Conservation (phyloP, 2,888 invertebrate species). For the Megastigmus dorsalis region DNA sequence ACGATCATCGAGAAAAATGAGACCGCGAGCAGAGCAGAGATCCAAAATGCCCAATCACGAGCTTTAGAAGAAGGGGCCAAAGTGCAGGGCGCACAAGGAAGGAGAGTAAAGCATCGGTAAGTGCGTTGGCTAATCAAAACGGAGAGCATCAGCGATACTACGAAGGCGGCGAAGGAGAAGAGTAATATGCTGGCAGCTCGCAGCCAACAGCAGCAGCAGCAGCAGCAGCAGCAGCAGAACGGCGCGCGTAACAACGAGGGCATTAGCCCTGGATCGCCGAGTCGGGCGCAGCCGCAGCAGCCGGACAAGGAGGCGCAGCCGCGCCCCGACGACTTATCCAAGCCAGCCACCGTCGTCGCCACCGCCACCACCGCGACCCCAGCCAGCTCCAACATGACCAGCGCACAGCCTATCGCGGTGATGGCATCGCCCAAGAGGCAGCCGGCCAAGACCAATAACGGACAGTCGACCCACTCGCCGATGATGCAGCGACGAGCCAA, state of each 20-base stretch:
- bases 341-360: neutral
- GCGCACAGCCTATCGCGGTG: neutral
- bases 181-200: slow-evolving; percentile 65
- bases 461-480: slow-evolving; percentile 37
- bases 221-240: slow-evolving; percentile 6
- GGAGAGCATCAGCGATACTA: too few species aligned
- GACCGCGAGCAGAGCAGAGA: too few species aligned
- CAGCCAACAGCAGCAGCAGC: slow-evolving; percentile 57
- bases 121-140: too few species aligned
- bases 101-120: too few species aligned
- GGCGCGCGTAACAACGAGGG: neutral
- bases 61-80: too few species aligned
- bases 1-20: too few species aligned
- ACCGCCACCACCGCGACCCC: slow-evolving; percentile 32
- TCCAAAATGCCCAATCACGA: too few species aligned
- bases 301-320: slow-evolving; percentile 50
- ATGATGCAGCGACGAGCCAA: neutral
- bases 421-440: slow-evolving; percentile 26
- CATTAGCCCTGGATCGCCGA: neutral
- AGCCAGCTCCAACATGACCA: slow-evolving; percentile 49
- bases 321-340: neutral
- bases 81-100: too few species aligned
- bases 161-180: slow-evolving; percentile 38
- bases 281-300: slow-evolving; percentile 38
- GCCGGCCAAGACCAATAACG: neutral